phyloP scores from a whole-genome alignment of 2,888 invertebrate species.

The Euplexia lucipara region DNA sequence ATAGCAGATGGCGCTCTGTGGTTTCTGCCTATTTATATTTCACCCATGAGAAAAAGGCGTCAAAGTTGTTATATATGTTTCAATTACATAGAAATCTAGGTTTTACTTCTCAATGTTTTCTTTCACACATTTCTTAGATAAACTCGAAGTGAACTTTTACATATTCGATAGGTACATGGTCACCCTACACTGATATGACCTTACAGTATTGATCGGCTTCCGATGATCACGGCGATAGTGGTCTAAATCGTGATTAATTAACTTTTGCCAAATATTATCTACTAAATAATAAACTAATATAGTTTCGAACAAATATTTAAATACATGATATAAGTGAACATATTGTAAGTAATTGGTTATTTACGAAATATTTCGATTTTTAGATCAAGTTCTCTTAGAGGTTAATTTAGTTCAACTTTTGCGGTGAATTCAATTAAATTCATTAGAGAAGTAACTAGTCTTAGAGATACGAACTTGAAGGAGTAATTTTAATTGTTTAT shows the following conservation, averaged over 20 bases:
- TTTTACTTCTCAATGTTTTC: no score
- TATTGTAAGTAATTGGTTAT: slow-evolving; percentile 43
- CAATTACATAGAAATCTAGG: no score
- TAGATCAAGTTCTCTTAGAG: slow-evolving; percentile 41
- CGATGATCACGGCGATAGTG: slow-evolving; percentile 58
- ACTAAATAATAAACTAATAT: slow-evolving; percentile 52
- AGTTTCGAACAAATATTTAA: slow-evolving; percentile 45
- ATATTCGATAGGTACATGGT: slow-evolving; percentile 39
- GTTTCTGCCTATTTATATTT: no score
- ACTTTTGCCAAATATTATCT: slow-evolving; percentile 61
- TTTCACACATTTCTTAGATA: no score
- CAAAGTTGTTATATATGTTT: no score
- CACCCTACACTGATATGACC: slow-evolving; percentile 53
- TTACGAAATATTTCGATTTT: slow-evolving; percentile 49
- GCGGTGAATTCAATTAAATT: slow-evolving; percentile 41
- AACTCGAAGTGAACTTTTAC: no score
- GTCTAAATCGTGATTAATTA: slow-evolving; percentile 65
- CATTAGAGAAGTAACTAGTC: slow-evolving; percentile 23
- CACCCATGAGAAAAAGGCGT: no score
- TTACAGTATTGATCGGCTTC: slow-evolving; percentile 64
- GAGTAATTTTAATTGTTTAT: slow-evolving; percentile 4
- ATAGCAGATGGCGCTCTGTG: no score
- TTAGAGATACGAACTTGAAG: slow-evolving; percentile 7
- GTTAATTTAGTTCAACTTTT: slow-evolving; percentile 39
- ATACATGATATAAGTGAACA: slow-evolving; percentile 28